phyloP scores from a whole-genome alignment of 2,113 vertebrate genomes.

The Lasiurus cinereus region DNA sequence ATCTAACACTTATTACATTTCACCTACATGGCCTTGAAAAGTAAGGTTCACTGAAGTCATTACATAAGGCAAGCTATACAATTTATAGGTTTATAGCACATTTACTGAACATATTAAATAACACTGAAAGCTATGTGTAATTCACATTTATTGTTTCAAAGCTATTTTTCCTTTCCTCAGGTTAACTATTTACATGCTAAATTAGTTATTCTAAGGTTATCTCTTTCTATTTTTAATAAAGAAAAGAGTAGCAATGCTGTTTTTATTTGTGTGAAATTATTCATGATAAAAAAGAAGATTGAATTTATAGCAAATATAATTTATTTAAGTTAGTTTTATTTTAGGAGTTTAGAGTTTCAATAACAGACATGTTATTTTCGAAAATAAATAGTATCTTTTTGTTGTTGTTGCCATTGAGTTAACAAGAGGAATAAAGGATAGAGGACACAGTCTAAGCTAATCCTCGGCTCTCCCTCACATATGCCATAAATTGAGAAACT shows the following conservation, averaged over 20 bases:
- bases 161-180: neutral
- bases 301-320: constrained; percentile 10
- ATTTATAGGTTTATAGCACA: neutral
- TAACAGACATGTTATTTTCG: neutral
- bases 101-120: constrained; percentile 52
- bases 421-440: neutral
- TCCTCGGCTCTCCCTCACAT: neutral
- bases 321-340: constrained; percentile 2
- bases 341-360: constrained; percentile 3
- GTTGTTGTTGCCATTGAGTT: neutral
- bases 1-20: neutral
- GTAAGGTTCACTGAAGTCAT: neutral
- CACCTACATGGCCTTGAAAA: neutral
- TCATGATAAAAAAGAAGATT: neutral
- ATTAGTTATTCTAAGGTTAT: constrained; percentile 17
- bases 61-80: neutral
- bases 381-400: neutral
- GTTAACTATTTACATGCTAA: constrained; percentile 24
- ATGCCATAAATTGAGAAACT: neutral
- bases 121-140: neutral
- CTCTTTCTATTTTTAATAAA: constrained; percentile 16
- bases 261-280: neutral
- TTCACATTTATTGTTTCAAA: constrained; percentile 57
- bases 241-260: neutral
- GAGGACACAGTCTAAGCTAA: neutral